Conservation (phyloP, 2,113 vertebrate species). For the Oryzias javanicus region DNA sequence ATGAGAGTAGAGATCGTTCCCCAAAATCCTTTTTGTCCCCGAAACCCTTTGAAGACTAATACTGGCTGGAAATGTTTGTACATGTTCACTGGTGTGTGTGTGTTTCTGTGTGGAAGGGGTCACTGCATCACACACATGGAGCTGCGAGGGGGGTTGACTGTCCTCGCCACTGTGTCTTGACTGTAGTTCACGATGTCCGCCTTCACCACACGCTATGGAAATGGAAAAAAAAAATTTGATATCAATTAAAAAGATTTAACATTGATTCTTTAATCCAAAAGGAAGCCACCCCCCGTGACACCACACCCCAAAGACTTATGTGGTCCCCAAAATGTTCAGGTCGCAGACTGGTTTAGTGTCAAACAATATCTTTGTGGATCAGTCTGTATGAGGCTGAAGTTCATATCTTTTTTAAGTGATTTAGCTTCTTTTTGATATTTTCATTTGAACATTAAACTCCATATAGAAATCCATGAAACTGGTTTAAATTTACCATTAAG, state of each 20-base stretch:
- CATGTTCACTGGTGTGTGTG: constrained; percentile 12
- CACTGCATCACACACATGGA: constrained; percentile 88
- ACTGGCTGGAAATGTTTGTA: constrained; percentile 53
- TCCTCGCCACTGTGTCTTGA: constrained; percentile 89
- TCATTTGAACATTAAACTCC: no score
- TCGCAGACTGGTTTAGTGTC: no score
- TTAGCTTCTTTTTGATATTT: no score
- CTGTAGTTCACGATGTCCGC: constrained; percentile 99
- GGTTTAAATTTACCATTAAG: no score
- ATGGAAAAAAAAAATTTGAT: constrained; percentile 7
- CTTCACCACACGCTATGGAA: constrained; percentile 91
- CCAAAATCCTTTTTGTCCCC: constrained; percentile 20
- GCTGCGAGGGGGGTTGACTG: constrained; percentile 88
- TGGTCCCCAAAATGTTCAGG: no score
- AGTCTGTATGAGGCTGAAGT: no score
- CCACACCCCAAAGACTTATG: background rate
- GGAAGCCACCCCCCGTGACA: background rate
- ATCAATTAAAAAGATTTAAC: constrained; percentile 7
- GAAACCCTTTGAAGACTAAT: constrained; percentile 43
- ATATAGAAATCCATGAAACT: no score
- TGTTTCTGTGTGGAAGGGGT: constrained; percentile 30
- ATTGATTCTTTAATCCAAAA: background rate
- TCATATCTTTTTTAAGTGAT: no score
- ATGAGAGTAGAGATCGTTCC: constrained; percentile 15
- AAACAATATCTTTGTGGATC: no score